Conservation (phyloP, 2,797 vertebrate genomes). For the Onychomys torridus region DNA sequence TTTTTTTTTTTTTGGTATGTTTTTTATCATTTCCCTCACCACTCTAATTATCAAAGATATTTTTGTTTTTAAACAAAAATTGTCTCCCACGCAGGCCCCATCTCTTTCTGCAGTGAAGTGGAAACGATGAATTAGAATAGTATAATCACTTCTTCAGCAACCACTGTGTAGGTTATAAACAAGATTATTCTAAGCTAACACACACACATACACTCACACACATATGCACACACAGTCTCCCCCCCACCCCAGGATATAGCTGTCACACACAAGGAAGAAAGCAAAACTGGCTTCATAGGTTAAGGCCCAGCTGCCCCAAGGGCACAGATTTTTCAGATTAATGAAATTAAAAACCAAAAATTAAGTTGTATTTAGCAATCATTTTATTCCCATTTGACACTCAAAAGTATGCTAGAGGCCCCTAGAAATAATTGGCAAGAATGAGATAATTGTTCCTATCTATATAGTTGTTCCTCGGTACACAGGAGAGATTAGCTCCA, state of each 20-base stretch:
- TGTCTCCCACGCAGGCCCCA: constrained; percentile 68
- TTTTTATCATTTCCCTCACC: constrained; percentile 59
- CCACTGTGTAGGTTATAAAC: constrained; percentile 69
- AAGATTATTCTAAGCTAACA: constrained; percentile 73
- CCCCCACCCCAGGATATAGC: background rate
- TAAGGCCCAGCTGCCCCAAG: background rate
- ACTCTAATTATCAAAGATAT: constrained; percentile 83
- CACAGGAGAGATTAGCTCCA: background rate
- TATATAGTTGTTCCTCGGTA: rapidly evolving
- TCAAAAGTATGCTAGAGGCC: background rate
- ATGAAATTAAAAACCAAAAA: constrained; percentile 49
- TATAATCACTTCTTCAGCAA: constrained; percentile 77
- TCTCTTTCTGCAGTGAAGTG: constrained; percentile 79
- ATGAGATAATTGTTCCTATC: background rate
- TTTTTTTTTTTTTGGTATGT: background rate
- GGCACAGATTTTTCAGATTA: constrained; percentile 42
- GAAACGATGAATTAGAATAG: constrained; percentile 81
- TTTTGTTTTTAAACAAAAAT: constrained; percentile 85
- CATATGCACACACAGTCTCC: no score
- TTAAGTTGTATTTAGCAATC: background rate
- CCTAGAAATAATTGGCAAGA: background rate
- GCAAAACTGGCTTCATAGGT: background rate
- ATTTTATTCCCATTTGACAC: background rate
- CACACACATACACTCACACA: background rate
- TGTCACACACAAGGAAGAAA: constrained; percentile 20